Percentiles rank a stretch among this genome's conserved stretches.
Conservation (phyloP, 2,113 vertebrate species). For the Sinosuthora webbiana region DNA sequence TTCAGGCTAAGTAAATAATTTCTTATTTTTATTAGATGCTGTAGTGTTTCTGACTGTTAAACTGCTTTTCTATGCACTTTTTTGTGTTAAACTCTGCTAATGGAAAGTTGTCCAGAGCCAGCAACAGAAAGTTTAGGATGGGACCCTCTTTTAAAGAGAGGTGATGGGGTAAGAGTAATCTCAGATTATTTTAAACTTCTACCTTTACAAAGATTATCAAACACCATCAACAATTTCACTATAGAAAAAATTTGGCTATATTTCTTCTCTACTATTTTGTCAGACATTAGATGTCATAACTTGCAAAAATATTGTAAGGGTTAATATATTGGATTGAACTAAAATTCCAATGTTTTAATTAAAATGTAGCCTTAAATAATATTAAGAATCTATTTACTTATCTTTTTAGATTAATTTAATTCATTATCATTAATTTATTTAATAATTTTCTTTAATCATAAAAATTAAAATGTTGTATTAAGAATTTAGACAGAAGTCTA, state of each 20-base stretch:
- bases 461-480: not conserved
- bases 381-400: not conserved
- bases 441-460: too few species aligned
- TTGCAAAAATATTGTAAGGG: not conserved
- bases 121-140: not conserved
- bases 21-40: not conserved
- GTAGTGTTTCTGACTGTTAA: not conserved
- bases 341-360: not conserved
- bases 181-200: not conserved
- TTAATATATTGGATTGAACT: not conserved
- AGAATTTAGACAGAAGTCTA: not conserved
- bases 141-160: not conserved
- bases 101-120: not conserved
- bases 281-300: not conserved
- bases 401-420: not conserved
- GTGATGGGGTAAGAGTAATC: not conserved
- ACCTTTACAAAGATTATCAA: not conserved
- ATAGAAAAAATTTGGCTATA: not conserved
- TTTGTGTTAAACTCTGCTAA: not conserved
- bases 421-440: not conserved
- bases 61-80: not conserved
- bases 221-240: not conserved
- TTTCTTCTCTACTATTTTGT: not conserved
- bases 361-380: not conserved
- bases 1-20: not conserved